Percentiles rank a stretch among this genome's conserved stretches.
Evolutionary conservation across 1,140 invertebrate genomes (phyloP).

Genomic region (Apolygus lucorum): DNA sequence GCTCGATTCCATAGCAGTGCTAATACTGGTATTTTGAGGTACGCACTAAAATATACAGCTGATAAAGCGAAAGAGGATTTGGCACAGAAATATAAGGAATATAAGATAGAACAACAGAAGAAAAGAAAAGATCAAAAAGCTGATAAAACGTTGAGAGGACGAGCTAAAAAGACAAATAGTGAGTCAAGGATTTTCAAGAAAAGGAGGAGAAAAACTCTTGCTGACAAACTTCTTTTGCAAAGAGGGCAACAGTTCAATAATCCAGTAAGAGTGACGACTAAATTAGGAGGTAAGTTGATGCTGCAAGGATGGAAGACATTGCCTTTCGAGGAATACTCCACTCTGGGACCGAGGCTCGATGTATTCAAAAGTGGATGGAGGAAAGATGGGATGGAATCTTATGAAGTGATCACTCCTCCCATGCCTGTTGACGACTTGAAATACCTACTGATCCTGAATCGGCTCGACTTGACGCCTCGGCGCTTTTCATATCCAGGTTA

Average conservation of each 20-base stretch:
- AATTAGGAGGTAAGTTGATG: neutral
- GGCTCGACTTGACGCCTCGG: slow-evolving; percentile 12
- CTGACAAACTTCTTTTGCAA: neutral
- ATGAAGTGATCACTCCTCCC: neutral
- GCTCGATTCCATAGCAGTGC: no score
- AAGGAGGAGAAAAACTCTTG: neutral
- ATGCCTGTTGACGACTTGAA: neutral
- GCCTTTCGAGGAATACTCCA: neutral
- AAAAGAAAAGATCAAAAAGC: no score
- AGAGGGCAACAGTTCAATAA: neutral
- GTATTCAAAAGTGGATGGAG: neutral
- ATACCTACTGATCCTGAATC: neutral
- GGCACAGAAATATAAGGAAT: no score
- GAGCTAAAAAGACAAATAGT: no score
- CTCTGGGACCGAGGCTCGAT: neutral
- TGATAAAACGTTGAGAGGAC: no score
- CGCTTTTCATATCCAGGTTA: neutral
- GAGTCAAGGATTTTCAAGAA: no score
- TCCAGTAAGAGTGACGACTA: neutral
- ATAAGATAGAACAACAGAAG: no score
- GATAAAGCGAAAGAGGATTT: no score
- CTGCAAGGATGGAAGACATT: neutral
- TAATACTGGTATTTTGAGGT: no score
- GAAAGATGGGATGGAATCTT: neutral
- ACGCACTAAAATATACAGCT: no score